Conservation (phyloP, 2,113 vertebrate species). For the Ptychochromis oligacanthus region DNA sequence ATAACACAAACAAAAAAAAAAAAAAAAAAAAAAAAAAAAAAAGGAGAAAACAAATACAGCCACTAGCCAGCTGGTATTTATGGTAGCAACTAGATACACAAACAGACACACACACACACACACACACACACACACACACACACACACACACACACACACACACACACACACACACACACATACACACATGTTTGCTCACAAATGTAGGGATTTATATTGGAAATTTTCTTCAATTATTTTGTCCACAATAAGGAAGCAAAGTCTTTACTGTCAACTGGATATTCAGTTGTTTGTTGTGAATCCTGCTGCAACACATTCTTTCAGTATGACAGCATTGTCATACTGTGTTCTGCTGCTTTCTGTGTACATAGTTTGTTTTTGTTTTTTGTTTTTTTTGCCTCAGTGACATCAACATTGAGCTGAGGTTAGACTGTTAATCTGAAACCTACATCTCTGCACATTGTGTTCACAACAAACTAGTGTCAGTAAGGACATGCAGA, state of each 20-base stretch:
- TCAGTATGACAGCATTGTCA: neutral
- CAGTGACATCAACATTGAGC: neutral
- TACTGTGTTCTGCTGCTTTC: neutral
- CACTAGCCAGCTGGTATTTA: no score
- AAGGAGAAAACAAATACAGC: no score
- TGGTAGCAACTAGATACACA: no score
- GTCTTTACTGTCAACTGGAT: neutral
- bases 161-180: no score
- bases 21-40: neutral
- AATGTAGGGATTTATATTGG: neutral
- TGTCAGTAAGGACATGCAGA: neutral
- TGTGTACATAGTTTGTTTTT: no score
- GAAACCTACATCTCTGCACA: conserved; percentile 13
- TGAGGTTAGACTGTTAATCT: conserved; percentile 22
- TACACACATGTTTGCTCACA: no score
- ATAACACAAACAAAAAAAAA: no score
- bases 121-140: no score
- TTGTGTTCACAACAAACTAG: conserved; percentile 41
- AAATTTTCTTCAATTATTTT: neutral
- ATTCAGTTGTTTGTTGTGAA: neutral
- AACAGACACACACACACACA: no score
- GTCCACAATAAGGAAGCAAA: neutral
- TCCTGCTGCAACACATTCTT: neutral
- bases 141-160: no score
- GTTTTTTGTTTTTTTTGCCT: no score